These are phyloP conservation scores for Alsophila aescularia DNA, from an alignment of 2,888 invertebrate genomes.

Conservation along the genomic window DNA sequence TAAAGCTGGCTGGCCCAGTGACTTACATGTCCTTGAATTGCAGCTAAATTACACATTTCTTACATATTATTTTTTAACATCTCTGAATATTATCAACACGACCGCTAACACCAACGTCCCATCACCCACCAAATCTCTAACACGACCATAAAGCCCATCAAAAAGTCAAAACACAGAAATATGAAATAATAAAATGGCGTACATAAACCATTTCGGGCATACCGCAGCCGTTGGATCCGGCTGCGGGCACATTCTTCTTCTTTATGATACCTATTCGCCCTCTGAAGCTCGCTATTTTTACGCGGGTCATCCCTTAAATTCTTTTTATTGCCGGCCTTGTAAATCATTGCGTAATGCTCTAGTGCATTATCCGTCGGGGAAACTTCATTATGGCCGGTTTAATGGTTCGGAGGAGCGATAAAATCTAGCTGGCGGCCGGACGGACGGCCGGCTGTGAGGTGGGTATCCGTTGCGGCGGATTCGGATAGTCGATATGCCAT, in stretches of 20 bases:
- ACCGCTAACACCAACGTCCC: not conserved
- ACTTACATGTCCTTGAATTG: too few species aligned
- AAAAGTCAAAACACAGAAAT: constrained; percentile 49
- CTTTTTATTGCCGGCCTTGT: constrained; percentile 83
- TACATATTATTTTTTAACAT: too few species aligned
- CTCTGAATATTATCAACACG: not conserved
- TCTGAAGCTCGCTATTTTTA: constrained; percentile 65
- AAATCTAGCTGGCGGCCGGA: constrained; percentile 75
- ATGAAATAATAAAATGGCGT: constrained; percentile 62
- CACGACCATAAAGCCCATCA: constrained; percentile 35
- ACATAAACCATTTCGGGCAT: constrained; percentile 44
- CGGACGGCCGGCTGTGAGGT: constrained; percentile 39
- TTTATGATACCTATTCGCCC: constrained; percentile 69
- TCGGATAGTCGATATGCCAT: constrained; percentile 36
- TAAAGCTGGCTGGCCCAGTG: too few species aligned
- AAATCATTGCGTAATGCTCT: constrained; percentile 83
- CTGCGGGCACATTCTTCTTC: constrained; percentile 72
- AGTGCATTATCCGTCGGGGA: constrained; percentile 81
- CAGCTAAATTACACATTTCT: too few species aligned
- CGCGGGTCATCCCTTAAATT: constrained; percentile 83
- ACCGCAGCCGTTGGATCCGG: constrained; percentile 55
- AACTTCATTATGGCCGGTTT: constrained; percentile 84
- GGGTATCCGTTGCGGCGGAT: constrained; percentile 42
- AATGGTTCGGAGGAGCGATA: constrained; percentile 83
- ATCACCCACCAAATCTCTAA: constrained; percentile 24